Evolutionary conservation across 2,113 vertebrate genomes (phyloP), one percentile per base, ranked within the genome.

Genomic region (Alosa alosa): DNA sequence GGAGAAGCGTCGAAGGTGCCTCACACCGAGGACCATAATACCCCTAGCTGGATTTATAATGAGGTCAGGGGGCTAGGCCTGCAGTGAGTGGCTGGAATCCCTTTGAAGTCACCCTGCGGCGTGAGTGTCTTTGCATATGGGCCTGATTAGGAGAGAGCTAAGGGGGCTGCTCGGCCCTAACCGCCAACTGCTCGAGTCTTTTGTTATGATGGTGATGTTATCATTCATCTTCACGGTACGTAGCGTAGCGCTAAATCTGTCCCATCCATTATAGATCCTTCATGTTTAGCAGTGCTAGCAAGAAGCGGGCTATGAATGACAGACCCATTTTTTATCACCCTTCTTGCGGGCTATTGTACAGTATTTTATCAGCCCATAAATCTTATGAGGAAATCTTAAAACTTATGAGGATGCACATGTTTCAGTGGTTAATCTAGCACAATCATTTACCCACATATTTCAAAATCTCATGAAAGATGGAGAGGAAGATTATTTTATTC

Each of bases 111-210:
- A 46, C 49, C 47, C 44, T 13, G 20, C 84, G 45, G 31, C 25
- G 82, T 86, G 84, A 18, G 25, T 78, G 72, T 1, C 60, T 20
- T 8, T 82, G 82, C 89, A 90, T 85, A 18, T 91, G 90, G 91
- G 47, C 52, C 31, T 85, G 41, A 87, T 92, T 90, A 90, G 39
- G 39, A 81, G 36, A 0, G 72, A 52, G 72, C 25, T 20, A 81
- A 83, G 6, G 41, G 82, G 44, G 15, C 36, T 84, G 82, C 81
- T 45, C 84, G 57, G 81, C 57, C 82, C 75, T 6, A 49, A 45
- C 45, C 8, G 50, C 81, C 8, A 6, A 78, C 6, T 44, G 49
- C 46, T 10, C 31, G 39, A 78, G 20, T 50, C 15, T 85, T 81
- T 86, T 82, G 84, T 85, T 78, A 78, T 78, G 49, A 84, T 52